These are phyloP conservation scores for Thumatha senex DNA, from an alignment of 2,888 invertebrate species.

Conservation along the genomic window DNA sequence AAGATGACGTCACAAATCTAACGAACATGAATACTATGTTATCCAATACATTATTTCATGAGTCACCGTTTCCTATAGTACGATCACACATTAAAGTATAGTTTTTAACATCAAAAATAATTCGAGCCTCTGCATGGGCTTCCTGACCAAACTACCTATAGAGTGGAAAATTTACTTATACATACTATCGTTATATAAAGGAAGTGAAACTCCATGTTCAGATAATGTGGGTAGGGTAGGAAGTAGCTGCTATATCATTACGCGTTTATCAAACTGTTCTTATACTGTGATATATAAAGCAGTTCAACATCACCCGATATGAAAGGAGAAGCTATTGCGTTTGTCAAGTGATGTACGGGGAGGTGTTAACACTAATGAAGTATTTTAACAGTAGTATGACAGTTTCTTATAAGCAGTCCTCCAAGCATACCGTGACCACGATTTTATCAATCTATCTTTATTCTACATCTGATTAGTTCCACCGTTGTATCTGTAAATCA, in stretches of 20 bases:
- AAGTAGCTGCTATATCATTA: slow-evolving; percentile 34
- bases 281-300: too few relatives aligned
- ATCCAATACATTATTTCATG: too few relatives aligned
- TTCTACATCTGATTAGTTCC: too few relatives aligned
- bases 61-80: neutral
- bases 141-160: slow-evolving; percentile 8
- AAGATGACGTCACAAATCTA: too few relatives aligned
- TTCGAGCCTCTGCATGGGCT: neutral
- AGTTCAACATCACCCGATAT: neutral
- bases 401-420: too few relatives aligned
- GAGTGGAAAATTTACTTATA: slow-evolving; percentile 38
- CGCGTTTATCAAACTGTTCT: too few relatives aligned
- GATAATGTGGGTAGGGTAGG: slow-evolving; percentile 37
- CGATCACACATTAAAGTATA: neutral
- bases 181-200: slow-evolving; percentile 33
- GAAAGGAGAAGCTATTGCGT: neutral
- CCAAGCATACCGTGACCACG: too few relatives aligned
- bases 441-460: too few relatives aligned
- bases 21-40: too few relatives aligned
- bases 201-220: slow-evolving; percentile 41
- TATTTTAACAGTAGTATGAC: too few relatives aligned
- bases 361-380: neutral
- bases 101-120: neutral
- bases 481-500: too few relatives aligned
- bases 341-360: neutral